Evolutionary conservation across 2,797 vertebrate genomes (phyloP).

Genomic region (Mareca strepera): DNA sequence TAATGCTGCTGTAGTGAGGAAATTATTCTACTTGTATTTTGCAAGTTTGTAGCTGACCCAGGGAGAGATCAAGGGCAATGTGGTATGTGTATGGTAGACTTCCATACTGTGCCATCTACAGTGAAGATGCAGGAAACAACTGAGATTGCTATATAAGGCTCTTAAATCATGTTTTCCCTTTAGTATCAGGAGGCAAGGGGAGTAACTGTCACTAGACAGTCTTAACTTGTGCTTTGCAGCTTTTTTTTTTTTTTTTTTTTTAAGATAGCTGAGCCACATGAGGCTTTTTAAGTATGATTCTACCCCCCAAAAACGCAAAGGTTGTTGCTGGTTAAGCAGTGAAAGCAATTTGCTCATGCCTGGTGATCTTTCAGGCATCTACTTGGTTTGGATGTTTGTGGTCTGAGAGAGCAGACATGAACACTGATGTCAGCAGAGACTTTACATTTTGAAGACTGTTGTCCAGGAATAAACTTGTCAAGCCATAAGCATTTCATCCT

Average conservation of each 20-base stretch:
- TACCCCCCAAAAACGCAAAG: background rate
- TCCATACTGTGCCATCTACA: background rate
- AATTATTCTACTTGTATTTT: background rate
- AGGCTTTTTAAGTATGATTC: background rate
- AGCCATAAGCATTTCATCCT: background rate
- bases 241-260: background rate
- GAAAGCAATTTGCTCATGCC: background rate
- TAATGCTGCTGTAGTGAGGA: background rate
- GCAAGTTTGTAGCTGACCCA: background rate
- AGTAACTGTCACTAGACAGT: background rate
- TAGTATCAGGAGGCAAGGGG: background rate
- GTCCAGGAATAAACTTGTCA: slow-evolving; percentile 4
- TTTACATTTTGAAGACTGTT: slow-evolving; percentile 7
- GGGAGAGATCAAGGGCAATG: background rate
- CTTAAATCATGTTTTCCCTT: background rate
- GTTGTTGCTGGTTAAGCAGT: background rate
- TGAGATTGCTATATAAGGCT: background rate
- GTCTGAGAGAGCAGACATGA: background rate
- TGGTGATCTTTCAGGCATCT: slow-evolving; percentile 12
- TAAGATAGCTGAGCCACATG: background rate
- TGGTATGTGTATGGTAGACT: background rate
- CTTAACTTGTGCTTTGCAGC: background rate
- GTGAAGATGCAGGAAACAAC: background rate
- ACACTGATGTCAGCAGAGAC: background rate
- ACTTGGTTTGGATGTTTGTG: slow-evolving; percentile 33